A percentile compares a stretch with the other conserved stretches of the same genome.
phyloP scores from a whole-genome alignment of 2,797 vertebrate species.

The Apogon hyalosoma region DNA sequence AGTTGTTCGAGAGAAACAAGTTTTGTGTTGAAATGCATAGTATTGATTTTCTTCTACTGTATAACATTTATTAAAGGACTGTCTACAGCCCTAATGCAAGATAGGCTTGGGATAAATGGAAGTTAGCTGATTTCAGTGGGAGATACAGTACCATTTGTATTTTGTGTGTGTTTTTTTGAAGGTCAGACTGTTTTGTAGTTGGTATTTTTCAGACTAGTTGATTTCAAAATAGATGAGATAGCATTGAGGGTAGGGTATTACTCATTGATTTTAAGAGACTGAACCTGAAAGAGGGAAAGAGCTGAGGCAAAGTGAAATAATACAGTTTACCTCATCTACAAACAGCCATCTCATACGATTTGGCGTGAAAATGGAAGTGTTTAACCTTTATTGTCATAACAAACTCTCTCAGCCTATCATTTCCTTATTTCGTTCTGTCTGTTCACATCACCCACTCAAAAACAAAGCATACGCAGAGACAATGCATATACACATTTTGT shows the following conservation, averaged over 20 bases:
- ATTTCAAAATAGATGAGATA: constrained; percentile 42
- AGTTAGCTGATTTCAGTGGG: constrained; percentile 18
- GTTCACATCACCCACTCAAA: constrained; percentile 25
- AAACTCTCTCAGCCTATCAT: constrained; percentile 16
- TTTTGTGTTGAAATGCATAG: constrained; percentile 46
- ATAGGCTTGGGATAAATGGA: constrained; percentile 27
- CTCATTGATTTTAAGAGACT: constrained; percentile 56
- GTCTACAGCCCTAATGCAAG: constrained; percentile 31
- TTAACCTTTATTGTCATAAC: constrained; percentile 59
- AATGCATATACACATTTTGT: no score
- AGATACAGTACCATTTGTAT: not conserved
- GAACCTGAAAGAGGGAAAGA: constrained; percentile 22
- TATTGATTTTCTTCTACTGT: constrained; percentile 58
- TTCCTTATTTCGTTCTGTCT: constrained; percentile 24
- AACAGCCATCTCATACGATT: constrained; percentile 53
- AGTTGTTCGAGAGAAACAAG: constrained; percentile 45
- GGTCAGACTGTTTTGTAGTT: constrained; percentile 40
- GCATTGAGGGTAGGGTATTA: constrained; percentile 44
- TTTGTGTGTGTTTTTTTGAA: constrained; percentile 39
- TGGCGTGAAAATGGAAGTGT: constrained; percentile 58
- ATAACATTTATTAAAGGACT: constrained; percentile 46
- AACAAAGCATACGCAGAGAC: constrained; percentile 23
- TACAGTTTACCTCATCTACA: constrained; percentile 41
- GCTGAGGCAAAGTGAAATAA: constrained; percentile 47
- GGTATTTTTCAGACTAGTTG: constrained; percentile 37